A percentile compares a stretch with the other conserved stretches of the same genome.
Conservation (phyloP, 2,888 invertebrate species). For the Zygogramma bicolorata region DNA sequence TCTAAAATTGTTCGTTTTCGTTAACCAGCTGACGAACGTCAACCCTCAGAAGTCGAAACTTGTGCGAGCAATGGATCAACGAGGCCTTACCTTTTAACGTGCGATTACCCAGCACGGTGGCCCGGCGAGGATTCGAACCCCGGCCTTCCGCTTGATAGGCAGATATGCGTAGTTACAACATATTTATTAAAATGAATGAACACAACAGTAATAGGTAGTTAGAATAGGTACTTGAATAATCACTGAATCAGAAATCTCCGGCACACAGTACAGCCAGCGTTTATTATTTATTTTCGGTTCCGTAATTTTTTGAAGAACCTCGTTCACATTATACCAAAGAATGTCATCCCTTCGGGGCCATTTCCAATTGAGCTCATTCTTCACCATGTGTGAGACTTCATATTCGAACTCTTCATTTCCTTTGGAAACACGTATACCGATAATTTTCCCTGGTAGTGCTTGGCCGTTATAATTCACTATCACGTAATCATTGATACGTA, state of each 20-base stretch:
- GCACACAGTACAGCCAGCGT: constrained; percentile 14
- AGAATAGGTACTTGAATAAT: constrained; percentile 14
- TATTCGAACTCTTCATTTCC: constrained; percentile 13
- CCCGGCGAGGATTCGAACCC: no score
- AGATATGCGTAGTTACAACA: constrained; percentile 11
- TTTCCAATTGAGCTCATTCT: constrained; percentile 23
- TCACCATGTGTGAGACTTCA: constrained; percentile 13
- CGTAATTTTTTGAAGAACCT: constrained; percentile 16
- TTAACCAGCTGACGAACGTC: no score
- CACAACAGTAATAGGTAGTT: constrained; percentile 13
- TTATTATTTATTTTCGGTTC: constrained; percentile 15
- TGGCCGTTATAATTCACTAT: constrained; percentile 35
- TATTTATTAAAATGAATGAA: neutral
- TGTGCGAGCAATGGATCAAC: no score
- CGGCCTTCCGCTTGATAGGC: no score
- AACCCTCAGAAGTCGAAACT: no score
- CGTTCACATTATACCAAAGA: constrained; percentile 14
- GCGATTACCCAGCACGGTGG: no score
- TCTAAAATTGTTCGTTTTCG: no score
- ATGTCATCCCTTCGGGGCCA: constrained; percentile 20
- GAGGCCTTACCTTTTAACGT: no score
- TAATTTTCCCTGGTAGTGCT: constrained; percentile 32
- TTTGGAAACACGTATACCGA: constrained; percentile 13
- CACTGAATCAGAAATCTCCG: constrained; percentile 29
- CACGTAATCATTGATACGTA: constrained; percentile 31